Percentiles rank a stretch among this genome's conserved stretches.
phyloP scores from a whole-genome alignment of 2,888 invertebrate genomes.

The Drosophila atripex region DNA sequence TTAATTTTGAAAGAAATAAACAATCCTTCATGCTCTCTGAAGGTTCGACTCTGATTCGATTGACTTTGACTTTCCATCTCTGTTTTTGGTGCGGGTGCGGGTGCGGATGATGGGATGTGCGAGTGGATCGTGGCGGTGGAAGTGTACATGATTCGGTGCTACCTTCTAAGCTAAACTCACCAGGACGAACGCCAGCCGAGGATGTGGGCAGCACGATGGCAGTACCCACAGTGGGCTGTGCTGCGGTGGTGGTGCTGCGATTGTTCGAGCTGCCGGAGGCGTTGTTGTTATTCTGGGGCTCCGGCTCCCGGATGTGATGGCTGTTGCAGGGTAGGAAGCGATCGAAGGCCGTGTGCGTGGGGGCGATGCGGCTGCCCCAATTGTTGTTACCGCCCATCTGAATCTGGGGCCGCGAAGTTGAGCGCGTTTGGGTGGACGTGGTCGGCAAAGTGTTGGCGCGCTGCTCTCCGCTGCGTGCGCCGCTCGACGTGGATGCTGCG shows the following conservation, averaged over 20 bases:
- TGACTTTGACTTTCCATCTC: constrained; percentile 33
- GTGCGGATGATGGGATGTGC: constrained; percentile 35
- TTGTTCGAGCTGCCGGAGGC: constrained; percentile 4
- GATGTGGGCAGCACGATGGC: constrained; percentile 5
- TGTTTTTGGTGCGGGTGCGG: constrained; percentile 30
- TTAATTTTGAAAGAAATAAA: no score
- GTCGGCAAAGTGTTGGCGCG: constrained; percentile 87
- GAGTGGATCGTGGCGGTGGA: constrained; percentile 11
- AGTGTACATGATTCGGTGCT: constrained; percentile 7
- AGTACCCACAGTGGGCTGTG: constrained; percentile 7
- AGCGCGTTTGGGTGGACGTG: constrained; percentile 88
- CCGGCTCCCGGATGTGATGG: constrained; percentile 86
- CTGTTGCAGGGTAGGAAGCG: constrained; percentile 89
- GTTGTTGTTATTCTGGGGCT: constrained; percentile 52
- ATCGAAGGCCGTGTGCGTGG: constrained; percentile 83
- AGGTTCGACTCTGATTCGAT: constrained; percentile 7
- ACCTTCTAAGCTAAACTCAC: constrained; percentile 16
- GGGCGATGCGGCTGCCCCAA: constrained; percentile 82
- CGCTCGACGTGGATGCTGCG: constrained; percentile 50
- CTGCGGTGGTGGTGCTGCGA: constrained; percentile 7
- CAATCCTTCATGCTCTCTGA: no score
- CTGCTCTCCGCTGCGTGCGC: constrained; percentile 84
- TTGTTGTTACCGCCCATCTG: constrained; percentile 87
- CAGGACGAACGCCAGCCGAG: constrained; percentile 13
- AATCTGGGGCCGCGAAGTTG: constrained; percentile 88